Evolutionary conservation across 2,888 invertebrate genomes (phyloP).

Genomic region (Leptinotarsa peninsularis): DNA sequence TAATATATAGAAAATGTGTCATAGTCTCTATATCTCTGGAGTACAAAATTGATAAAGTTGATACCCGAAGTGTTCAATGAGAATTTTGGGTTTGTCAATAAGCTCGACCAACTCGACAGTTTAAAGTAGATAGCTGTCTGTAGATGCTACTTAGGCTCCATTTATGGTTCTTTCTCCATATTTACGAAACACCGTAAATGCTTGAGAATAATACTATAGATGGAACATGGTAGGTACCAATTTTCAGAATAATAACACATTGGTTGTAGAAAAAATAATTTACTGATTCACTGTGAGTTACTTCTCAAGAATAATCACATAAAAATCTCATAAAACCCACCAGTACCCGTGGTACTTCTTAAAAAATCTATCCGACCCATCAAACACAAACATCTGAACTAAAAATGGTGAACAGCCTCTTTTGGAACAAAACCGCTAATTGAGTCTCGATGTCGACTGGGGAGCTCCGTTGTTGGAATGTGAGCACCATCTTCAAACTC

Average conservation of each 20-base stretch:
- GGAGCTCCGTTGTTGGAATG: not conserved
- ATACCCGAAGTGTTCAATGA: too few species aligned
- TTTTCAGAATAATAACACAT: not conserved
- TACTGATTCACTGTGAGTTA: not conserved
- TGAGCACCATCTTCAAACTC: not conserved
- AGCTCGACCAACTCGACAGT: too few species aligned
- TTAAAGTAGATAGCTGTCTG: too few species aligned
- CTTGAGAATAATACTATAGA: too few species aligned
- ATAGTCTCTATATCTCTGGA: too few species aligned
- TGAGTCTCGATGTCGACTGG: not conserved
- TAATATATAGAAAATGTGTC: too few species aligned
- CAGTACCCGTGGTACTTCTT: not conserved
- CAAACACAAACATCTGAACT: not conserved
- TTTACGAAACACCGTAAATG: too few species aligned
- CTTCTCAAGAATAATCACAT: not conserved
- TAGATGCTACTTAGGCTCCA: too few species aligned
- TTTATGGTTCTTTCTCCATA: too few species aligned
- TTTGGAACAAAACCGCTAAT: not conserved
- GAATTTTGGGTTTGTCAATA: too few species aligned
- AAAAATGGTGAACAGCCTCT: not conserved
- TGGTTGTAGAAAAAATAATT: slow-evolving; percentile 4
- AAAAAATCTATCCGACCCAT: not conserved
- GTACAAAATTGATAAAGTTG: too few species aligned
- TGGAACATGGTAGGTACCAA: not conserved
- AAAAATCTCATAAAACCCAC: not conserved